Percentiles rank a stretch among this genome's conserved stretches.
Evolutionary conservation across 2,888 invertebrate species (phyloP).

Genomic region (Drosophila paracracens): DNA sequence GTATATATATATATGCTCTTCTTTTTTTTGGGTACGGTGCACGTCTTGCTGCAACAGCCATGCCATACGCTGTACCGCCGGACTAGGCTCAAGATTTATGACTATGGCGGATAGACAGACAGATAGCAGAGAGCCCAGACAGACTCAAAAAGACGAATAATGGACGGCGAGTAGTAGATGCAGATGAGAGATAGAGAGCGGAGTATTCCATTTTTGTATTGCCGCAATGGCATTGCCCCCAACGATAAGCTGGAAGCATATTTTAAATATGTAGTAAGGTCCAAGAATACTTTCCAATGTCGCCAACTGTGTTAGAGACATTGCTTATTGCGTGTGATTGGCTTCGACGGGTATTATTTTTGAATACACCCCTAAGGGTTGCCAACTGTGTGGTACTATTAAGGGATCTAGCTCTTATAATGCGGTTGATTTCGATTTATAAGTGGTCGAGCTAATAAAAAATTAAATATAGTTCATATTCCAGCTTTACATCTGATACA

Average conservation of each 20-base stretch:
- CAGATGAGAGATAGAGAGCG: not conserved
- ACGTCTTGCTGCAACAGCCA: conserved; percentile 16
- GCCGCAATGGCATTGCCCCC: conserved; percentile 8
- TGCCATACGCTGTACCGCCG: conserved; percentile 62
- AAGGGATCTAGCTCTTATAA: no score
- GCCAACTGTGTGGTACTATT: not conserved
- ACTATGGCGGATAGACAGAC: conserved; percentile 29
- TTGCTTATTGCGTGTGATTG: not conserved
- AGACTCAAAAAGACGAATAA: conserved; percentile 8
- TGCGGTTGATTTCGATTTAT: no score
- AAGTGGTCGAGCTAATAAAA: no score
- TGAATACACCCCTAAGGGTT: not conserved
- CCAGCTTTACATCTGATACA: not conserved
- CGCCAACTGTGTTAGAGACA: not conserved
- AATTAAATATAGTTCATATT: no score
- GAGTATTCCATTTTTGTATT: not conserved
- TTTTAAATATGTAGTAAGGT: not conserved
- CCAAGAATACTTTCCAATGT: not conserved
- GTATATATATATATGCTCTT: conserved; percentile 3
- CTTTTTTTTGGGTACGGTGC: not conserved
- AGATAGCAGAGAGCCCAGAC: conserved; percentile 31
- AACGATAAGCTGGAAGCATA: not conserved
- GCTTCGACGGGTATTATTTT: not conserved
- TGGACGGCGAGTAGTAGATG: not conserved
- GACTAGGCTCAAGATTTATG: conserved; percentile 77